Conservation (phyloP, 2,113 vertebrate species). For the Oreocharis arfaki region DNA sequence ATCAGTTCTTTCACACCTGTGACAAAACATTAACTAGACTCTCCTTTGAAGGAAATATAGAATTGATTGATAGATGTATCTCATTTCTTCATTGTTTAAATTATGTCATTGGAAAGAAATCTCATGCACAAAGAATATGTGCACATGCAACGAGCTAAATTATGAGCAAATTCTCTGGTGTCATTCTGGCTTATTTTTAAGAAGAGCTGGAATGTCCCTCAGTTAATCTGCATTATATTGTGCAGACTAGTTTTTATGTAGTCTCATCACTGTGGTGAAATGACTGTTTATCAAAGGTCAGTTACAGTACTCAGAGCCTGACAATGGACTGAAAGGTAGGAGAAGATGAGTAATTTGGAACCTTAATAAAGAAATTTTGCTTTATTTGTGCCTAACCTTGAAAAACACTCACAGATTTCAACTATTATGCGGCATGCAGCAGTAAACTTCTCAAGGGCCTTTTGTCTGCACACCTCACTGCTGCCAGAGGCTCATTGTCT, state of each 20-base stretch:
- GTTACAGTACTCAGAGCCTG: conserved; percentile 36
- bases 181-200: conserved; percentile 43
- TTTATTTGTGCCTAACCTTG: conserved; percentile 62
- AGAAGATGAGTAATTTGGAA: conserved; percentile 55
- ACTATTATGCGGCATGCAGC: background rate
- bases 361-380: conserved; percentile 55
- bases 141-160: background rate
- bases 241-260: conserved; percentile 12
- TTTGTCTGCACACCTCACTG: conserved; percentile 43
- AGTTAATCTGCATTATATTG: conserved; percentile 57
- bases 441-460: conserved; percentile 56
- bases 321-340: conserved; percentile 51
- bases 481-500: conserved; percentile 25
- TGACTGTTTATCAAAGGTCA: conserved; percentile 63
- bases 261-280: conserved; percentile 50
- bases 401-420: conserved; percentile 43
- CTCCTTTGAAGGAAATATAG: background rate
- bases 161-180: conserved; percentile 23
- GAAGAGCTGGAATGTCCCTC: conserved; percentile 23
- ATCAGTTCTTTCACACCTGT: background rate
- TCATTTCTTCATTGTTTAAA: conserved; percentile 39
- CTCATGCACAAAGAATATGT: background rate
- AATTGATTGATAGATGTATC: background rate
- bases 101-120: conserved; percentile 30
- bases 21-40: background rate